Base-by-base conservation (phyloP, 1,140 invertebrate species). In the Musca vetustissima region DNA sequence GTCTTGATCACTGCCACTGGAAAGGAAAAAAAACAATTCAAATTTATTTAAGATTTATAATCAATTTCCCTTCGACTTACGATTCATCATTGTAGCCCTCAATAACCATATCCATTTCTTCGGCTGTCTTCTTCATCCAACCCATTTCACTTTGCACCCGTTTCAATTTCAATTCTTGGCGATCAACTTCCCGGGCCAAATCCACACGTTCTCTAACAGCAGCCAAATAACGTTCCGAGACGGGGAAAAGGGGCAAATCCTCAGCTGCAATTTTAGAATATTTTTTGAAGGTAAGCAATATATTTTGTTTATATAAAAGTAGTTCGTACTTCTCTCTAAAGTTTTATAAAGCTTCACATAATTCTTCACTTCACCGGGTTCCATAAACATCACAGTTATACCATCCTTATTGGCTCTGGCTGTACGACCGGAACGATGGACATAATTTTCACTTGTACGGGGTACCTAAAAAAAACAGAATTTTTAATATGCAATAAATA, bases 381-480 rank as follows among this genome's bases (percentile, higher is more conserved):
- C 95, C 83, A 98, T 92, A 64, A 99, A 87, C 70, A 99, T 86
- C 9, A 99, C 88, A 25, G 96, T 95, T 11, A 98, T 87, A 11
- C 98, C 98, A 82, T 93, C 89, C 70, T 91, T 91, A 65, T 87
- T 88, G 11, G 94, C 95, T 69, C 98, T 85, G 0, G 97, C 98
- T 9, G 98, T 99, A 69, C 98, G 86, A 0, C 98, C 98, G 84
- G 95, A 98, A 65, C 98, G 86, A 83, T 99, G 98, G 1, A 99
- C 90, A 82, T 99, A 99, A 81, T 91, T 92, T 86, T 99, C 97
- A 32, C 93, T 92, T 17, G 96, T 98, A 75, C 91, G 88, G 0
- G 98, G 97, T 8, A 97, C 93, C 70, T 71, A 48, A 53, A 64
- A n/a, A n/a, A n/a, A n/a, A n/a, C n/a, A 47, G 24, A 49, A 59